Evolutionary conservation across 1,140 invertebrate species (phyloP), one percentile per base, ranked within the genome.

Genomic region (Tetranychus cinnabarinus): DNA sequence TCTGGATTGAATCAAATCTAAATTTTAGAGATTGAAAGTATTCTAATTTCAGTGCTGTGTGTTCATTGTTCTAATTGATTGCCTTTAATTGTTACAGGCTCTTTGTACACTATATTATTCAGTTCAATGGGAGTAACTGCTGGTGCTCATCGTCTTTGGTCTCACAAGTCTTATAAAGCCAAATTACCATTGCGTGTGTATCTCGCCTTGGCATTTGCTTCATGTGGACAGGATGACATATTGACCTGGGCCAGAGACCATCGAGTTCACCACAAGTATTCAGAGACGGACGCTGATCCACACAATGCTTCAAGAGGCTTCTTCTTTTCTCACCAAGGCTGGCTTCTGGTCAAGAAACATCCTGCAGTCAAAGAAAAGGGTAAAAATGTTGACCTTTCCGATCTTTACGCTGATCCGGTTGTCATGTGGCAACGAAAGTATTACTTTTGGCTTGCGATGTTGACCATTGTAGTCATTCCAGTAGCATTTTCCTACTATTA

Each of bases 101-200:
- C 13, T 35, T 6, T 36, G 12, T 56, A 56, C 35, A 33, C 55
- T 13, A 8, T 56, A 10, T 56, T 35, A 5, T 31, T 35, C 13
- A 55, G 56, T 15, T 52, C 39, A 10, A 42, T 63, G 7, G 86
- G 86, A 7, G 83, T 96, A 60, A 96, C 91, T 23, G 90, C 87
- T 45, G 91, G 91, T 31, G 88, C 87, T n/a, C 91, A 96, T 72
- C 78, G 91, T 66, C 77, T 96, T 33, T 96, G 89, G 90, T 79
- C 90, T 7, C 91, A 97, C 72, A 80, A 84, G 67, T 82, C 88
- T 0, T 79, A 78, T 68, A 76, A 77, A 61, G 77, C 77, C n/a
- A 72, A 67, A 59, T 64, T 72, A 23, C 75, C 75, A 12, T 61
- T 76, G 7, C 66, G 73, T 42, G 68, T 74, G 6, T 64, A 77